Percentiles rank a stretch among this genome's conserved stretches.
Evolutionary conservation across 2,113 vertebrate genomes (phyloP).

Genomic region (Siniperca chuatsi): DNA sequence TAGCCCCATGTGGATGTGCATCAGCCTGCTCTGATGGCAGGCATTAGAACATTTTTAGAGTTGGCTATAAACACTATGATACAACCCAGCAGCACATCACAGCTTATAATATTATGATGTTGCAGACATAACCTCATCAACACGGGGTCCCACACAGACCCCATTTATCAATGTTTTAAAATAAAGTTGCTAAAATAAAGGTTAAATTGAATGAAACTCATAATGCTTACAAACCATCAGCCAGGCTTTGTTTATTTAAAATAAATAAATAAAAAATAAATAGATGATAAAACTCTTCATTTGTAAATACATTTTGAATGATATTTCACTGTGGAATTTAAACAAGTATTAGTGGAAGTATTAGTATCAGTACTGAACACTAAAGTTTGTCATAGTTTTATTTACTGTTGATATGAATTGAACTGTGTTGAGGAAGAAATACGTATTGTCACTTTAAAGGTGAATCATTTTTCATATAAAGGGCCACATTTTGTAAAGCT

Average conservation of each 20-base stretch:
- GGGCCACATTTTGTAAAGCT: neutral
- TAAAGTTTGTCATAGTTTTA: neutral
- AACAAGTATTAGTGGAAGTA: neutral
- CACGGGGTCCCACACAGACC: neutral
- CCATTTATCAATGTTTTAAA: conserved; percentile 32
- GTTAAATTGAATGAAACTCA: conserved; percentile 2
- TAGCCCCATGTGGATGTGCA: conserved; percentile 18
- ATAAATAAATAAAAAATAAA: neutral
- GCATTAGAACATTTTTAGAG: conserved; percentile 45
- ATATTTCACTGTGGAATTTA: neutral
- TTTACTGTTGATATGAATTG: neutral
- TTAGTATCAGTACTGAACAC: neutral
- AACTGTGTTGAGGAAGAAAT: neutral
- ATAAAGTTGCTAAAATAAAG: conserved; percentile 18
- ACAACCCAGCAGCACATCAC: conserved; percentile 24
- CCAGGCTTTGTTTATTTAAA: neutral
- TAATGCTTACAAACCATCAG: neutral
- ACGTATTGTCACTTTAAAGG: neutral
- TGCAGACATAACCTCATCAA: conserved; percentile 34
- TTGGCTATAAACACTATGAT: conserved; percentile 60
- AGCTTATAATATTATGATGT: conserved; percentile 42
- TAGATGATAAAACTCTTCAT: neutral
- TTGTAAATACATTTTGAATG: neutral
- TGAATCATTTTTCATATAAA: neutral
- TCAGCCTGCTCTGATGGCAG: conserved; percentile 28